Conservation (phyloP, 2,888 invertebrate species). For the Thysanoteuthis rhombus region DNA sequence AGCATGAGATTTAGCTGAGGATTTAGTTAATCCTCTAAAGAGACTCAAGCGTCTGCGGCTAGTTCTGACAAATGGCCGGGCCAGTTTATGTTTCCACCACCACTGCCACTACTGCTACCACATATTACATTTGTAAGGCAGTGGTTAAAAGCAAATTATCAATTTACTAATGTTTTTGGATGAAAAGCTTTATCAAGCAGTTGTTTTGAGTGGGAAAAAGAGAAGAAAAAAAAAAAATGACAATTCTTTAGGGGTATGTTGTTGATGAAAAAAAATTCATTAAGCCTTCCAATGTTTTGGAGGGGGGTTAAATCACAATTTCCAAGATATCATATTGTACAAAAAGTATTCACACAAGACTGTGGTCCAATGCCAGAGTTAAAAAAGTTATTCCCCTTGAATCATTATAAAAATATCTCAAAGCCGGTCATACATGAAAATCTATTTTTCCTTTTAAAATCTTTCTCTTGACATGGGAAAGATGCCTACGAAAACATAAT, state of each 20-base stretch:
- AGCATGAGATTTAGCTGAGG: background rate
- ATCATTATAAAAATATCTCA: too few species aligned
- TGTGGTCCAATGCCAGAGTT: too few species aligned
- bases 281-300: too few species aligned
- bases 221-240: background rate
- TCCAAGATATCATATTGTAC: too few species aligned
- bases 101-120: background rate
- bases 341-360: too few species aligned
- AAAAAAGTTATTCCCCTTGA: too few species aligned
- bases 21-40: constrained; percentile 1
- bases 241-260: background rate
- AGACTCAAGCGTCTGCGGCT: background rate
- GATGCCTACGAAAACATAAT: too few species aligned
- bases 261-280: too few species aligned
- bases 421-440: too few species aligned
- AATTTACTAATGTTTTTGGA: background rate
- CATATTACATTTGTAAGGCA: background rate
- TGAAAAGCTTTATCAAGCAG: background rate
- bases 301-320: too few species aligned
- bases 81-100: background rate
- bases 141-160: background rate
- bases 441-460: too few species aligned
- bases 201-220: background rate
- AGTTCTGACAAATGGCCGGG: background rate
- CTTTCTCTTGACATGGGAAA: too few species aligned